These are phyloP conservation scores for Andrena haemorrhoa DNA, from an alignment of 2,888 invertebrate genomes.

Conservation along the genomic window DNA sequence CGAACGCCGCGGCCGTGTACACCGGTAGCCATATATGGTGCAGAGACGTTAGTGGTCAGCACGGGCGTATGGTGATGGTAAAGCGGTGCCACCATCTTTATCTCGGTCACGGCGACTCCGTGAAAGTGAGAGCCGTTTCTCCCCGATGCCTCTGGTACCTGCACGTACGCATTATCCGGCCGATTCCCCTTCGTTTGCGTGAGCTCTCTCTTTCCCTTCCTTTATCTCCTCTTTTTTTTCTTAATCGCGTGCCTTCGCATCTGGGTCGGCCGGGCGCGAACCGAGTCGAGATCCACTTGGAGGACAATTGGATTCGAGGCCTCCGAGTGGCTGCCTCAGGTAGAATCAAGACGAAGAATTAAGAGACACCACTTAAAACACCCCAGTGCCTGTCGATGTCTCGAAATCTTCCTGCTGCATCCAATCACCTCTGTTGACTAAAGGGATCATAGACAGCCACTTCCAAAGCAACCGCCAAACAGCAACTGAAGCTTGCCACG, in stretches of 20 bases:
- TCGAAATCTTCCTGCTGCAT: too few relatives aligned
- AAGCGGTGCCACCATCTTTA: constrained; percentile 81
- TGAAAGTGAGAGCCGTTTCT: constrained; percentile 83
- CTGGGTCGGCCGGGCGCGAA: constrained; percentile 31
- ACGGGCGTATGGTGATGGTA: constrained; percentile 66
- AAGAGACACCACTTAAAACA: too few relatives aligned
- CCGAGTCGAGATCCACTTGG: background rate
- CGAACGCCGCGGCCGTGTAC: constrained; percentile 56
- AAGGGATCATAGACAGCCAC: too few relatives aligned
- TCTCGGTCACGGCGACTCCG: constrained; percentile 84
- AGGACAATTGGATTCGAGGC: background rate
- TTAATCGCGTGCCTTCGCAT: constrained; percentile 27
- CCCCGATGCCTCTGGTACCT: constrained; percentile 62
- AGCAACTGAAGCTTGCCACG: background rate
- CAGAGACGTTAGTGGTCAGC: constrained; percentile 77
- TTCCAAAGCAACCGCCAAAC: too few relatives aligned
- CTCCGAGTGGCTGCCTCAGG: background rate
- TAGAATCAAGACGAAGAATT: too few relatives aligned
- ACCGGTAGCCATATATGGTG: constrained; percentile 77
- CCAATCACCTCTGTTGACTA: too few relatives aligned
- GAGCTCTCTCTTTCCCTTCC: constrained; percentile 57
- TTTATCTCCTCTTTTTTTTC: constrained; percentile 15
- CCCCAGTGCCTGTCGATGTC: too few relatives aligned
- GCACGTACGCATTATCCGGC: constrained; percentile 62
- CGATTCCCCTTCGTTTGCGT: constrained; percentile 68